phyloP scores from a whole-genome alignment of 2,797 vertebrate species.

The Acanthurus lineatus region DNA sequence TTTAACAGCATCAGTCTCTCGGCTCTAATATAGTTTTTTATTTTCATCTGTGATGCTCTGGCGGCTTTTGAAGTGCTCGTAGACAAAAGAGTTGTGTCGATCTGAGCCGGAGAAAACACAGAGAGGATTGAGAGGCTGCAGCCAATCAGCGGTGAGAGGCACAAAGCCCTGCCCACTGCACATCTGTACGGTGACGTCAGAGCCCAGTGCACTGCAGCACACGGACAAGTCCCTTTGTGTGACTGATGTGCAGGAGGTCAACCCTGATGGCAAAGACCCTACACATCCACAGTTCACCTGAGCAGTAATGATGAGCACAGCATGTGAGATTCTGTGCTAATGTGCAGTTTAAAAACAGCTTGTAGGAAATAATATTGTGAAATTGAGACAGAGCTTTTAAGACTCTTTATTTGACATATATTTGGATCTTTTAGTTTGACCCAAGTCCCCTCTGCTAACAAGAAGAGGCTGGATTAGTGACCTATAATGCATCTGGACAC shows the following conservation, averaged over 20 bases:
- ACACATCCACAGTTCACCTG: conserved; percentile 3
- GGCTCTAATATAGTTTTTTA: conserved; percentile 14
- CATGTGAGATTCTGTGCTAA: too few species aligned
- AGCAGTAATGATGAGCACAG: neutral
- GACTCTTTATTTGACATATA: too few species aligned
- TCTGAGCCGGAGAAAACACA: conserved; percentile 29
- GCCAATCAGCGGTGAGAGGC: conserved; percentile 63
- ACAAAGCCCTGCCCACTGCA: conserved; percentile 66
- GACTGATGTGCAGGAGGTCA: conserved; percentile 48
- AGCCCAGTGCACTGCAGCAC: conserved; percentile 47
- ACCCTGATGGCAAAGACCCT: conserved; percentile 27
- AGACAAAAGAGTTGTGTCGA: conserved; percentile 43
- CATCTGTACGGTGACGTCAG: conserved; percentile 75
- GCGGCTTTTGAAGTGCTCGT: conserved; percentile 29
- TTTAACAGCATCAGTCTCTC: neutral
- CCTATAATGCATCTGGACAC: too few species aligned
- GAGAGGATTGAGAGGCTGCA: conserved; percentile 55
- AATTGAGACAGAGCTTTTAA: neutral
- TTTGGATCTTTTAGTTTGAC: too few species aligned
- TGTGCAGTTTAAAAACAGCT: neutral
- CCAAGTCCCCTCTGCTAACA: too few species aligned
- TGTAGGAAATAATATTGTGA: too few species aligned
- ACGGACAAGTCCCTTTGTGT: conserved; percentile 35
- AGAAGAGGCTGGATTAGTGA: too few species aligned
- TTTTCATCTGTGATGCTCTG: conserved; percentile 14